Conservation (phyloP, 2,888 invertebrate species). For the Oligia latruncula region DNA sequence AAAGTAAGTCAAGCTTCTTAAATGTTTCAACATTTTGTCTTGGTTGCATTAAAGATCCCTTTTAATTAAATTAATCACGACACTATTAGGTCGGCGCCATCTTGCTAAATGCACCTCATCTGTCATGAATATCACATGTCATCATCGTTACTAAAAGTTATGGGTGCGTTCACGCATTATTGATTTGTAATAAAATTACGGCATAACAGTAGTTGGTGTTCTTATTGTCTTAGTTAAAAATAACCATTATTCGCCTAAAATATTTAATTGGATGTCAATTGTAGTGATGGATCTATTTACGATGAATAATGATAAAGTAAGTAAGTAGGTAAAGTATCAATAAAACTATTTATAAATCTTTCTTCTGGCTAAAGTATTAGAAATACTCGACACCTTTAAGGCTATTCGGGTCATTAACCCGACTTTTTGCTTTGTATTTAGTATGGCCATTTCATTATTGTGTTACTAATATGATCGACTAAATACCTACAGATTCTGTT, state of each 20-base stretch:
- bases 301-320: neutral
- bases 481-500: neutral
- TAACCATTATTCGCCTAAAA: constrained; percentile 4
- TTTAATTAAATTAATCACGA: neutral
- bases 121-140: constrained; percentile 31
- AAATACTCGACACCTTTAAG: neutral
- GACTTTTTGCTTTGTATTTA: neutral
- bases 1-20: neutral
- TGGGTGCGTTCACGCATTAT: constrained; percentile 27
- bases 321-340: neutral
- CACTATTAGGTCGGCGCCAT: constrained; percentile 21
- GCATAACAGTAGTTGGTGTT: neutral
- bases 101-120: constrained; percentile 38
- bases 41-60: constrained; percentile 6
- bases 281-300: constrained; percentile 1
- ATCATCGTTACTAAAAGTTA: constrained; percentile 23
- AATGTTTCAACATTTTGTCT: neutral
- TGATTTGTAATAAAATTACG: constrained; percentile 1
- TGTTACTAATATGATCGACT: neutral
- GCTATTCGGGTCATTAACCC: constrained; percentile 20
- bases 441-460: neutral
- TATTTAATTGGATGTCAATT: constrained; percentile 1
- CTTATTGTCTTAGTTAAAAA: neutral
- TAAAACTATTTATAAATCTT: neutral
- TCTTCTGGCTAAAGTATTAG: neutral